phyloP scores from a whole-genome alignment of 2,113 vertebrate species.

The Gavialis gangeticus region DNA sequence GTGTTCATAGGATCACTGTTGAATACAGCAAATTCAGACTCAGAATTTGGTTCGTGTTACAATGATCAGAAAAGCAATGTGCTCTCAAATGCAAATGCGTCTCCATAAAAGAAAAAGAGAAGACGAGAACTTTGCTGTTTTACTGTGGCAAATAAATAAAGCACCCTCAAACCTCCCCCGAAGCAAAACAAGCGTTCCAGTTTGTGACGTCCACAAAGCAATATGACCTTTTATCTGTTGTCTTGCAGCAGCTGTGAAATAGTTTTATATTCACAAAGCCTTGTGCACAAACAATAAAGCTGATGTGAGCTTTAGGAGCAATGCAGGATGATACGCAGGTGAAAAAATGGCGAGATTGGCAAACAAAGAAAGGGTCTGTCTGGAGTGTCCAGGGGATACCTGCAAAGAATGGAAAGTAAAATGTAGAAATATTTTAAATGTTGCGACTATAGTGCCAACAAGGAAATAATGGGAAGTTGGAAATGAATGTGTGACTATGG shows the following conservation, averaged over 20 bases:
- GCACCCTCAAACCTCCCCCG: accelerated
- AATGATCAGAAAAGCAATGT: background rate
- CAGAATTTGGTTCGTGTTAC: background rate
- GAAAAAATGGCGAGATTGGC: conserved; percentile 60
- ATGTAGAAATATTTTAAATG: conserved; percentile 67
- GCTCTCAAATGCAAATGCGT: background rate
- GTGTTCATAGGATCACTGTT: background rate
- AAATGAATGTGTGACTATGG: background rate
- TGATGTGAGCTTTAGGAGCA: conserved; percentile 65
- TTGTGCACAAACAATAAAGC: conserved; percentile 67
- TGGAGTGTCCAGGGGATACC: background rate
- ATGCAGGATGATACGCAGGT: background rate
- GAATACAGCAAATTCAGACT: background rate
- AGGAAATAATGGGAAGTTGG: conserved; percentile 46
- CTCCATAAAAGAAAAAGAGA: background rate
- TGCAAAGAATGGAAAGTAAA: conserved; percentile 21
- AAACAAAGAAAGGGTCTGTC: conserved; percentile 47
- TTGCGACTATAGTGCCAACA: conserved; percentile 53
- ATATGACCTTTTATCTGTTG: conserved; percentile 50
- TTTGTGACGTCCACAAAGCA: background rate
- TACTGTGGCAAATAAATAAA: conserved; percentile 1
- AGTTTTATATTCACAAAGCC: conserved; percentile 27
- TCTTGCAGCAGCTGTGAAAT: conserved; percentile 43
- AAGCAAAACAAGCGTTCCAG: background rate
- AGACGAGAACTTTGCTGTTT: background rate